Evolutionary conservation across 2,113 vertebrate species (phyloP), one percentile per base, ranked within the genome.

Genomic region (Tretioscincus oriximinensis): DNA sequence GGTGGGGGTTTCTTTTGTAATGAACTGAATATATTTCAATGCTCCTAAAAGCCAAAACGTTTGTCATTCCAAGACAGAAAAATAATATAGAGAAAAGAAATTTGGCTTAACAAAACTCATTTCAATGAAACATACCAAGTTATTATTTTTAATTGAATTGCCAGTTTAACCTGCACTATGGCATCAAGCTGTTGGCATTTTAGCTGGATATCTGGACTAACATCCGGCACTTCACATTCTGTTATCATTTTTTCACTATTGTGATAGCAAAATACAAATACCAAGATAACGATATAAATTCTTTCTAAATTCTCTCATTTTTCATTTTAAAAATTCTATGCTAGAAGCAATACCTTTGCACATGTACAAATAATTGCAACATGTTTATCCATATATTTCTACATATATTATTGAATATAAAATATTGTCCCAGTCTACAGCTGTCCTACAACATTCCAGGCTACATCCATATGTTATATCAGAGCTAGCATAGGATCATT

Each of bases 141-240:
- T 87, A 29, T 58, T 92, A 35, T 58, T 92, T 91, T 85, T 92
- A 92, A 92, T 86, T 93, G 86, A 93, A 91, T 93, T 94, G 90
- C 83, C 88, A 85, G 85, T 90, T 93, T 91, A 94, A 91, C 90
- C 88, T 94, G 58, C 74, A 90, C 88, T 90, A 94, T 87, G 91
- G 76, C 88, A 81, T 92, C 90, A 78, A 1, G 82, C 90, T 93
- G 88, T 88, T 92, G 90, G 92, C 73, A 81, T 90, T 91, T 91
- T 93, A 92, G 88, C 90, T 88, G 72, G 91, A 91, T 87, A 93
- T 65, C 29, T 86, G 16, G 14, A 58, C 14, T 18, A 58, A 58
- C 54, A 18, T 58, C 54, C 2, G 18, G 28, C 83, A 70, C 69
- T 90, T 91, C 54, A 76, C 54, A 63, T 58, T 76, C 81, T 87